Percentiles rank a stretch among this genome's conserved stretches.
Evolutionary conservation across 2,888 invertebrate genomes (phyloP).

Genomic region (Drosophila macrospina): DNA sequence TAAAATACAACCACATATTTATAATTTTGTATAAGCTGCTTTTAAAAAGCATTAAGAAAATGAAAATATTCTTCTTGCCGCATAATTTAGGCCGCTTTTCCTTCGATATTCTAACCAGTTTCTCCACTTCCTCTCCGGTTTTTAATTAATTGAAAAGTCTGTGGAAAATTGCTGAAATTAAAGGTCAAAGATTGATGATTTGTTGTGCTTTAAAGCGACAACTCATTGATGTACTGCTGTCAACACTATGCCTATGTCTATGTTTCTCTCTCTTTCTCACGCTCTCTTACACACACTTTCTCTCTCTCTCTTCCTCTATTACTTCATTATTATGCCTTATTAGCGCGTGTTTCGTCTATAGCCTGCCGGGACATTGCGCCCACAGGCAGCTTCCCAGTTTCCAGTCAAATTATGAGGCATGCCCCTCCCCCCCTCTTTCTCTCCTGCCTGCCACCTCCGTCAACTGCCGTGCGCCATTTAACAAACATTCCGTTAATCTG

Average conservation of each 20-base stretch:
- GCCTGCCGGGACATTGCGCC: conserved; percentile 36
- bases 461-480: conserved; percentile 67
- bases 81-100: conserved; percentile 39
- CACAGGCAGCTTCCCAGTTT: conserved; percentile 30
- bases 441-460: neutral
- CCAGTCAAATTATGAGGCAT: conserved; percentile 61
- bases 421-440: conserved; percentile 1
- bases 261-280: neutral
- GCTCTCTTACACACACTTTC: neutral
- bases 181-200: conserved; percentile 11
- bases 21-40: conserved; percentile 63
- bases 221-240: neutral
- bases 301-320: neutral
- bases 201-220: conserved; percentile 25
- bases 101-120: conserved; percentile 41
- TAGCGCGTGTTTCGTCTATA: conserved; percentile 65
- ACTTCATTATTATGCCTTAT: conserved; percentile 55
- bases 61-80: conserved; percentile 39
- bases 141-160: conserved; percentile 70
- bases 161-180: conserved; percentile 35
- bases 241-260: neutral
- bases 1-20: conserved; percentile 21
- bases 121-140: conserved; percentile 19
- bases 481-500: conserved; percentile 79
- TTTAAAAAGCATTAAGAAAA: conserved; percentile 68